phyloP scores from a whole-genome alignment of 2,888 invertebrate genomes.

The Conchocele bisecta region DNA sequence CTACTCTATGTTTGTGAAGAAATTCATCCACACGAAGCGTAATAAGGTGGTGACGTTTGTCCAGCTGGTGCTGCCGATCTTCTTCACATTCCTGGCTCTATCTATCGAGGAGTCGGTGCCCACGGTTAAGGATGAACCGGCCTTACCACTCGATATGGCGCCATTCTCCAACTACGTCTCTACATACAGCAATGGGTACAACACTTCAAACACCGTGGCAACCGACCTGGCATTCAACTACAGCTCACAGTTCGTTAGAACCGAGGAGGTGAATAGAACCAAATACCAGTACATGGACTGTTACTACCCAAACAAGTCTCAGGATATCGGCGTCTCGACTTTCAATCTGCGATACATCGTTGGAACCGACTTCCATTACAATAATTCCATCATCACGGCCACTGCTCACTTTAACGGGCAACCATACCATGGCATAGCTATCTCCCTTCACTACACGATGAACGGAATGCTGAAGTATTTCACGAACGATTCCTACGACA shows the following conservation, averaged over 20 bases:
- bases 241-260: conserved; percentile 20
- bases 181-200: conserved; percentile 51
- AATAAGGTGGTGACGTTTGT: conserved; percentile 86
- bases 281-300: conserved; percentile 39
- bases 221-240: conserved; percentile 28
- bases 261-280: conserved; percentile 16
- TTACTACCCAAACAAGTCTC: conserved; percentile 62
- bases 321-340: conserved; percentile 71
- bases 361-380: conserved; percentile 79
- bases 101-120: conserved; percentile 85
- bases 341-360: conserved; percentile 80
- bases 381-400: conserved; percentile 70
- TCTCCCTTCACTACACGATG: conserved; percentile 85
- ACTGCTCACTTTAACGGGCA: conserved; percentile 91
- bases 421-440: conserved; percentile 89
- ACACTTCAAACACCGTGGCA: background rate
- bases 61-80: conserved; percentile 87
- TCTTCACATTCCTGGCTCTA: conserved; percentile 87
- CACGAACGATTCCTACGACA: conserved; percentile 35
- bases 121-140: conserved; percentile 84
- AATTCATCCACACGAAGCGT: conserved; percentile 86
- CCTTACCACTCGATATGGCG: conserved; percentile 85
- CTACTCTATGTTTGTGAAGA: conserved; percentile 87
- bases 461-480: conserved; percentile 63
- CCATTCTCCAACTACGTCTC: conserved; percentile 56